Evolutionary conservation across 2,888 invertebrate species (phyloP), one percentile per base, ranked within the genome.

Genomic region (Drosophila phalerata): DNA sequence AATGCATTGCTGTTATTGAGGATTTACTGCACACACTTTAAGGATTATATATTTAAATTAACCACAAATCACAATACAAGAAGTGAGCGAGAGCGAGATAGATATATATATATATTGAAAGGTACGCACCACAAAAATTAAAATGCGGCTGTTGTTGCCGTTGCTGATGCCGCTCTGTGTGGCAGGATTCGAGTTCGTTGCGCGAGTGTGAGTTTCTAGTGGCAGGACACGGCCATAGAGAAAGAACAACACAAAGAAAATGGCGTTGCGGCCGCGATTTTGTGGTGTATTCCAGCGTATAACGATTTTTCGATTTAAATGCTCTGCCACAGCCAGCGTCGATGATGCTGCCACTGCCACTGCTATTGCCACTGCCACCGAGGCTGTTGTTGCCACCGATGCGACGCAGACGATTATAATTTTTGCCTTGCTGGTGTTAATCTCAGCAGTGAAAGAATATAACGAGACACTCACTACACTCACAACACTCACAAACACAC

Each of bases 261-360:
- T 63, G 62, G 22, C 62, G 72, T 43, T 63, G 52, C 80, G 69
- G 79, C 88, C 81, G 75, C 81, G 83, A 87, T 79, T 75, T 76
- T 77, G 73, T 81, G 85, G 83, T 78, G 72, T 70, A 68, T 67
- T 69, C 70, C 73, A 65, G 52, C 76, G 69, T 73, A 89, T 88
- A 86, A 87, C 90, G 90, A 90, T 89, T 88, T 88, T 88, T 69
- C 78, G 77, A 82, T 88, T 49, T 76, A 66, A 68, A 79, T 73
- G 67, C 66, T 71, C 66, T 71, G 69, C 73, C 66, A 62, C 48
- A 61, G 57, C 40, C 58, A 63, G 49, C 17, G 32, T 34, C 47
- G 58, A 43, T 71, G 67, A 40, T 69, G 63, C 70, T 68, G 69
- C 42, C 57, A 56, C 17, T 60, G 69, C 32, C 17, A 19, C 57